Conservation (phyloP, 2,797 vertebrate genomes). For the Botia kubotai region DNA sequence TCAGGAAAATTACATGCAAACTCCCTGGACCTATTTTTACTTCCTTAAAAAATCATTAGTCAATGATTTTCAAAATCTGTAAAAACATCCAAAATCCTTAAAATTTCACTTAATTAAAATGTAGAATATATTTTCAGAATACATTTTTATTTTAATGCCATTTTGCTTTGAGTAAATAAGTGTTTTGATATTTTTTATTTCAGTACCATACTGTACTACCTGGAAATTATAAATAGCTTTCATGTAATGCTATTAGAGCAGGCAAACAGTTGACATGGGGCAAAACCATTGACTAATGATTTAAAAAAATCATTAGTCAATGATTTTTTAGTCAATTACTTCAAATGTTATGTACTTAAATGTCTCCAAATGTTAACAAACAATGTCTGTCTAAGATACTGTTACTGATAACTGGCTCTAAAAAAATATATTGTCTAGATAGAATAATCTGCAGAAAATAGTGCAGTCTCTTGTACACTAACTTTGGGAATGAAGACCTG, state of each 20-base stretch:
- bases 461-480: neutral
- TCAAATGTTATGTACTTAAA: no score
- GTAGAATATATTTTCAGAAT: no score
- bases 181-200: no score
- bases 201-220: conserved; percentile 71
- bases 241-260: conserved; percentile 62
- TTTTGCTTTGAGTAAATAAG: no score
- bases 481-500: no score
- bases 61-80: no score
- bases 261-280: conserved; percentile 59
- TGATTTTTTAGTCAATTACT: no score
- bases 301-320: no score
- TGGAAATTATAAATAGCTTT: conserved; percentile 71
- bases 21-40: conserved; percentile 88
- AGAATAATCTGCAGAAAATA: conserved; percentile 35
- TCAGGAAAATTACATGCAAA: conserved; percentile 97
- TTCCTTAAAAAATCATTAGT: conserved; percentile 87
- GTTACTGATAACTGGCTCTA: conserved; percentile 49
- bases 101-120: no score
- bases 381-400: conserved; percentile 47
- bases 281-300: no score
- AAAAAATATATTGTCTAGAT: conserved; percentile 54
- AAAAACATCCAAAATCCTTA: no score
- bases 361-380: conserved; percentile 48
- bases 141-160: no score